Percentiles rank a stretch among this genome's conserved stretches.
These are phyloP conservation scores for Limnephilus rhombicus DNA, from an alignment of 2,888 invertebrate genomes.

Conservation along the genomic window DNA sequence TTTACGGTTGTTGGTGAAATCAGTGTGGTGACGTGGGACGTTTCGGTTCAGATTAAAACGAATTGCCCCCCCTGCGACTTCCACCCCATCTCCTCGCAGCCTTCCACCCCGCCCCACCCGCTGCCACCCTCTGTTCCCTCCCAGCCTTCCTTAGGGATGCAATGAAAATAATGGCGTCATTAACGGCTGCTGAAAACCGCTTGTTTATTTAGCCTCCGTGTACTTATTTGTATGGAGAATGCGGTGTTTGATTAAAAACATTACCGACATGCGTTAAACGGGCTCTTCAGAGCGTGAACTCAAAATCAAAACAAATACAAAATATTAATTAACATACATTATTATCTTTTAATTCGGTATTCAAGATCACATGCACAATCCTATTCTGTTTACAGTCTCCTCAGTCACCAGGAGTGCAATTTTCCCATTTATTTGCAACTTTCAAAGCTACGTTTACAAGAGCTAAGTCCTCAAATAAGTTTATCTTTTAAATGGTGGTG, in stretches of 20 bases:
- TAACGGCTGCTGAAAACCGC: constrained; percentile 31
- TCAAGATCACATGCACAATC: background rate
- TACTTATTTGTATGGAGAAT: constrained; percentile 6
- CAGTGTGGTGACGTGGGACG: constrained; percentile 7
- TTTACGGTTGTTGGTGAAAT: constrained; percentile 44
- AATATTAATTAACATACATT: background rate
- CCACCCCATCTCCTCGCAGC: background rate
- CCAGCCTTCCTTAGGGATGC: background rate
- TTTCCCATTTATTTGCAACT: too few species aligned
- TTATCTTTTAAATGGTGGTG: too few species aligned
- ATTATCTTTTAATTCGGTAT: background rate
- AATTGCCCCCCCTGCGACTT: constrained; percentile 7
- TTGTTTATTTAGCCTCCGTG: constrained; percentile 22
- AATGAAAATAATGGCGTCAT: constrained; percentile 30
- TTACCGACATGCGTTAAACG: background rate
- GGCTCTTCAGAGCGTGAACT: background rate
- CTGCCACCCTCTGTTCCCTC: background rate
- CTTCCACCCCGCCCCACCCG: background rate
- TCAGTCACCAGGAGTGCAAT: too few species aligned
- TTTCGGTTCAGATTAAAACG: constrained; percentile 26
- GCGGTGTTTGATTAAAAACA: background rate
- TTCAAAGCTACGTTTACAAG: too few species aligned
- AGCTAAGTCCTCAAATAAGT: too few species aligned
- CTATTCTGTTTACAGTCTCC: background rate
- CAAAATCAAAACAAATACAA: background rate